Evolutionary conservation across 1,140 invertebrate species (phyloP), one percentile per base, ranked within the genome.

Genomic region (Neodiprion virginianus): DNA sequence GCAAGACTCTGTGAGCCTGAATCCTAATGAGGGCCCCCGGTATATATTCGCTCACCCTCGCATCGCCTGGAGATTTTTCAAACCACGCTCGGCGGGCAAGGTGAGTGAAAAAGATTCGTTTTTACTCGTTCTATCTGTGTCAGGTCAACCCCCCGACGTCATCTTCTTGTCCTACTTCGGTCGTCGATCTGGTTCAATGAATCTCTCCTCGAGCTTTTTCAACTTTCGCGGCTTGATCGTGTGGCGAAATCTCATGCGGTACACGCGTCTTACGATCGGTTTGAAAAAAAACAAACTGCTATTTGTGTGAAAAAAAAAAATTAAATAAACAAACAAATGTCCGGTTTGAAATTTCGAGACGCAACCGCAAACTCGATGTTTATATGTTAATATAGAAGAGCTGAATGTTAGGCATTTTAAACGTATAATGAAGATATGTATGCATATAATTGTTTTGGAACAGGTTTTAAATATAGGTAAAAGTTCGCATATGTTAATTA

Each of bases 11-110:
- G 80, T 85, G 81, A 80, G 85, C 81, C 84, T 87, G 87, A 87
- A 88, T 88, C 85, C 79, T 87, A 86, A 87, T 86, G 86, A 88
- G 86, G 82, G 82, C 76, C 81, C 84, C 81, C 79, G 77, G 80
- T 88, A 88, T 88, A 88, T 87, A 87, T 86, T 82, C 79, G 79
- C 81, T 81, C 80, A 83, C 74, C 79, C 74, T 80, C 79, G 75
- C 69, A 73, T 79, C 77, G 75, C 76, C 76, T 80, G 81, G 53
- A 81, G 81, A 85, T 86, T 87, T 87, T 88, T 84, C 80, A 81
- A 74, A 72, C 21, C 48, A 74, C 75, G 72, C 68, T 73, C 74
- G 75, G 74, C 78, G 77, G 75, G 75, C 11, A 80, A 86, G 86
- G 86, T 88, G 81, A 87, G 86, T 87, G 28, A 2, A 40, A 1